Evolutionary conservation across 2,797 vertebrate genomes (phyloP), one percentile per base, ranked within the genome.

Genomic region (Channa striata): DNA sequence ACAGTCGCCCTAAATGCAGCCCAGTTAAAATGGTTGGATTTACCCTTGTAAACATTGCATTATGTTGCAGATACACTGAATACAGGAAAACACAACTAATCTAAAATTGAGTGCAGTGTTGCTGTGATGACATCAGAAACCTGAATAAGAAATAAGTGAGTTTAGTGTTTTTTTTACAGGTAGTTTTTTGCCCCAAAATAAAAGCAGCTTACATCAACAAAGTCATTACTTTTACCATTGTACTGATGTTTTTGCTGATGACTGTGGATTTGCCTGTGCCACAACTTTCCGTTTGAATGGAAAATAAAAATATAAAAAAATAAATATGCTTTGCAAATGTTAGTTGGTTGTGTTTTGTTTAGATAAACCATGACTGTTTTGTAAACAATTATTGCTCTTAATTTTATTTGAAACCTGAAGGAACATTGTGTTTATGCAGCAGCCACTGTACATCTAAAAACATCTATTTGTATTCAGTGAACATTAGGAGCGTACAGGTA

Each of bases 31-130:
- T 39, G 34, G 13, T 23, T 60, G 36, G 59, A 16, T 48, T 48
- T 48, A 48, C 13, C 19, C 21, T 37, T 17, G 19, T 34, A 34
- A 59, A 43, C n/a, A 59, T 10, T 14, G 10, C 30, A 47, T 36
- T 20, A 14, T 17, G 44, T 48, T 23, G 21, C 19, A 60, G 12
- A 60, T 17, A 21, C n/a, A 48, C 42, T 48, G 59, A 33, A 49
- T 25, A 39, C 49, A 53, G 60, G 52, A 47, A 60, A 39, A 53
- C 20, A 40, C 16, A 33, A 69, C 57, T 52, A 60, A 52, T 53
- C 49, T 53, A 47, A 53, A 53, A 60, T 19, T 60, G 30, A 23
- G 50, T 53, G 20, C 49, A 60, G 40, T 13, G 49, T 36, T 69
- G 20, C 16, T 60, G 40, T 20, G 49, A 51, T 46, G 30, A 47